phyloP scores from a whole-genome alignment of 1,140 invertebrate genomes.

The Gyrodactylus bullatarudis region DNA sequence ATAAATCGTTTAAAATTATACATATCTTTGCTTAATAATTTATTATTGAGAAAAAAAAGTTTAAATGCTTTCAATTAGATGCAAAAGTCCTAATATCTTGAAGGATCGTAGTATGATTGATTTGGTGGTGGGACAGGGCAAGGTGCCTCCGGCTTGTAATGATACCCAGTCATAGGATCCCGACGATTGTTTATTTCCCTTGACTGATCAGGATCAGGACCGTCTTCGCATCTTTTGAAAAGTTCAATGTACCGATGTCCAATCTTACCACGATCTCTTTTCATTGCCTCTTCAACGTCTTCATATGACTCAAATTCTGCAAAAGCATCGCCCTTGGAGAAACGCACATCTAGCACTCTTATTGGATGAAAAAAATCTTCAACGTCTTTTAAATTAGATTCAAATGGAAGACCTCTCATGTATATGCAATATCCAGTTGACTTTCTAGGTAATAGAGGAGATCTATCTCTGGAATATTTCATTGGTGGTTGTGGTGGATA shows the following conservation, averaged over 20 bases:
- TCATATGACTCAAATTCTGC: not conserved
- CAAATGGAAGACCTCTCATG: not conserved
- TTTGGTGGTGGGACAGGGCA: too few relatives aligned
- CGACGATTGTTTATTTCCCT: too few relatives aligned
- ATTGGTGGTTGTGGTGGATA: not conserved
- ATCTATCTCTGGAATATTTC: not conserved
- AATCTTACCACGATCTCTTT: not conserved
- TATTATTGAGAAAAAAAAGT: too few relatives aligned
- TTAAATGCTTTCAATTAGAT: too few relatives aligned
- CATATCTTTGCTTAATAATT: too few relatives aligned
- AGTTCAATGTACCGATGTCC: not conserved
- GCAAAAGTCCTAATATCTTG: too few relatives aligned
- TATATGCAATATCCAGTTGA: not conserved
- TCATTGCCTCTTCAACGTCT: not conserved
- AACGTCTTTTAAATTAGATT: not conserved
- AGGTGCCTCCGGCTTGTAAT: too few relatives aligned
- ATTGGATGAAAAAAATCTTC: not conserved
- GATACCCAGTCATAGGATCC: too few relatives aligned
- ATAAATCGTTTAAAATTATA: too few relatives aligned
- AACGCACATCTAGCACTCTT: not conserved
- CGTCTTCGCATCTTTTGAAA: too few relatives aligned
- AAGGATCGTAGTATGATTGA: too few relatives aligned
- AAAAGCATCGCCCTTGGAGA: not conserved
- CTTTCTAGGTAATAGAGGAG: not conserved
- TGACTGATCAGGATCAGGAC: too few relatives aligned